phyloP scores from a whole-genome alignment of 2,888 invertebrate species.

The Alloscopus bannaensis region DNA sequence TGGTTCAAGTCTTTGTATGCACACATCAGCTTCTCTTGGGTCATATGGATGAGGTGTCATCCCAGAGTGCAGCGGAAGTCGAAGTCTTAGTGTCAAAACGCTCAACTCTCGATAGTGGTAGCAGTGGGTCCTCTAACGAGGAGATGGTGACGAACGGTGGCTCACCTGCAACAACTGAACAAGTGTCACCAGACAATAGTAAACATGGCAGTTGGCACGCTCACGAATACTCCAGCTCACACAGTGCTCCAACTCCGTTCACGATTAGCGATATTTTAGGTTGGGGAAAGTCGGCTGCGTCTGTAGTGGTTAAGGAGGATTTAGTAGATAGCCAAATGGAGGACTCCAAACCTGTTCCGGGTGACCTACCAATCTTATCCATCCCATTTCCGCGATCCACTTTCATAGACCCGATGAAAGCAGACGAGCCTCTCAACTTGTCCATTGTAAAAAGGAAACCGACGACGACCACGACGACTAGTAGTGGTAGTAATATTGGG shows the following conservation, averaged over 20 bases:
- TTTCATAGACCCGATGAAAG: constrained; percentile 63
- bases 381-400: constrained; percentile 43
- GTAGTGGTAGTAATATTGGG: background rate
- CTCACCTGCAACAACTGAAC: constrained; percentile 39
- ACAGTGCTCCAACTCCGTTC: constrained; percentile 89
- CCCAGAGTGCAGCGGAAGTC: background rate
- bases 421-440: constrained; percentile 75
- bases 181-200: constrained; percentile 28
- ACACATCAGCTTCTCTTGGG: too few relatives aligned
- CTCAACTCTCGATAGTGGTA: background rate
- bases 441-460: constrained; percentile 73
- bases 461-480: background rate
- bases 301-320: constrained; percentile 15
- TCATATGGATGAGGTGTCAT: constrained; percentile 49
- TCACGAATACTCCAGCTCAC: constrained; percentile 90
- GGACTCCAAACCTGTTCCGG: constrained; percentile 48
- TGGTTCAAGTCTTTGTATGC: too few relatives aligned
- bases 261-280: constrained; percentile 92
- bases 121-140: constrained; percentile 45
- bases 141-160: constrained; percentile 57
- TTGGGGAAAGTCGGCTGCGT: constrained; percentile 69
- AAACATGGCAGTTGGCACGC: constrained; percentile 85
- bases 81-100: background rate
- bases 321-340: constrained; percentile 41
- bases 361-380: constrained; percentile 45